Conservation (phyloP, 2,888 invertebrate species). For the Allophyes oxyacanthae region DNA sequence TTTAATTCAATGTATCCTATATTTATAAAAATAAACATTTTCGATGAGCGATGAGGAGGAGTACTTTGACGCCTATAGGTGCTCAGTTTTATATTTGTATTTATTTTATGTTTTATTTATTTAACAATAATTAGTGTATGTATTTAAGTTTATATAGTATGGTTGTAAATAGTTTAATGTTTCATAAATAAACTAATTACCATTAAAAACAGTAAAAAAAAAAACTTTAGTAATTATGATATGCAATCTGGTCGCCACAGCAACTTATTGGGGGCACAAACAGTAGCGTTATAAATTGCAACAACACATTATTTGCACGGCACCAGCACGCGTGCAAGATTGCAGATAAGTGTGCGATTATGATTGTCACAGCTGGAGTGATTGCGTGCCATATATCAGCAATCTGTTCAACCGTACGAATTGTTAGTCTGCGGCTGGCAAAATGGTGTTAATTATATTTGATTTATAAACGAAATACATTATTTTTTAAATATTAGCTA, state of each 20-base stretch:
- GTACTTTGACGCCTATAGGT: no score
- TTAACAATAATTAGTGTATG: no score
- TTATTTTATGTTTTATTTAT: no score
- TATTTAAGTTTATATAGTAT: no score
- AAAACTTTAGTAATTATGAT: slow-evolving; percentile 24
- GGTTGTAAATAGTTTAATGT: no score
- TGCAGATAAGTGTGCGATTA: slow-evolving; percentile 40
- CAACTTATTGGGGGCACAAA: slow-evolving; percentile 16
- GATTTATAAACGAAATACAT: neutral
- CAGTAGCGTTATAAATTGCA: slow-evolving; percentile 37
- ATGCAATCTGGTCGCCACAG: slow-evolving; percentile 32
- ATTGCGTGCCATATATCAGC: slow-evolving; percentile 36
- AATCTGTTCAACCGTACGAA: slow-evolving; percentile 26
- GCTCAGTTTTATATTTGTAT: no score
- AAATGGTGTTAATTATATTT: slow-evolving; percentile 4
- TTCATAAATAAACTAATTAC: no score
- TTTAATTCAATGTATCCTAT: no score
- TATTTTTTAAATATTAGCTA: no score
- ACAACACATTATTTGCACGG: slow-evolving; percentile 36
- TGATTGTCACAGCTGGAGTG: slow-evolving; percentile 43
- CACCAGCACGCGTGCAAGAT: slow-evolving; percentile 47
- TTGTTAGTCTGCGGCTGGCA: slow-evolving; percentile 13
- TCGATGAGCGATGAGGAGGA: no score
- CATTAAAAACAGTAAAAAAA: no score
- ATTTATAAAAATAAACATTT: no score